Base-by-base conservation (phyloP, 2,797 vertebrate genomes). In the Fundulus diaphanus region DNA sequence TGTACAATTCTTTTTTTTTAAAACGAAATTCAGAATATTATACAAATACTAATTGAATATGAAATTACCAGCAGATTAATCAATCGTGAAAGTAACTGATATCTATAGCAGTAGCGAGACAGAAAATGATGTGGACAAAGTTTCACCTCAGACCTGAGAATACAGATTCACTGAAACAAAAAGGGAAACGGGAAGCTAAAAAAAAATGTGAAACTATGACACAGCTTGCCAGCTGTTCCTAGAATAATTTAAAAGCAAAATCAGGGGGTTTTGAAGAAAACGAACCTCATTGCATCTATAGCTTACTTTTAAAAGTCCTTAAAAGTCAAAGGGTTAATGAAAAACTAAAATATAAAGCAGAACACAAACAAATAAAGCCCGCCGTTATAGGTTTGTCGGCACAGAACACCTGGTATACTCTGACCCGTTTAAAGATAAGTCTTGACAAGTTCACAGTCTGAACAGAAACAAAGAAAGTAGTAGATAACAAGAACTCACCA, bases 401-500 rank as follows among this genome's bases (percentile, higher is more conserved):
- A 52, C 20, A 20, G n/a, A 11, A 24, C 67, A n/a, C 15, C 33
- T 57, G 18, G 67, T 78, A 78, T 22, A 72, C 46, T 31, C 22
- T 49, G 1, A 29, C 59, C n/a, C 5, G 24, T 74, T 67, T 42
- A 31, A 65, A 15, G 0, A 75, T 80, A 40, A 72, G 86, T 76
- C 85, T 66, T 0, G 82, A 90, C 89, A 90, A 85, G 85, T 92
- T 90, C 48, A 68, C 71, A 48, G 31, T 71, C 24, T 31, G 37
- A 37, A 29, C 22, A 24, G 27, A 79, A 88, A 92, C 92, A 93
- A 93, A 94, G 85, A 87, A 84, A 86, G 76, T 15, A 67, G 42
- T 42, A 12, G 3, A 24, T 5, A 4, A 27, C n/a, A 31, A 0
- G 40, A 49, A 90, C 91, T 85, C 80, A 90, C 89, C 3, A 54